These are phyloP conservation scores for Promerops cafer DNA, from an alignment of 2,113 vertebrate genomes.

Conservation along the genomic window DNA sequence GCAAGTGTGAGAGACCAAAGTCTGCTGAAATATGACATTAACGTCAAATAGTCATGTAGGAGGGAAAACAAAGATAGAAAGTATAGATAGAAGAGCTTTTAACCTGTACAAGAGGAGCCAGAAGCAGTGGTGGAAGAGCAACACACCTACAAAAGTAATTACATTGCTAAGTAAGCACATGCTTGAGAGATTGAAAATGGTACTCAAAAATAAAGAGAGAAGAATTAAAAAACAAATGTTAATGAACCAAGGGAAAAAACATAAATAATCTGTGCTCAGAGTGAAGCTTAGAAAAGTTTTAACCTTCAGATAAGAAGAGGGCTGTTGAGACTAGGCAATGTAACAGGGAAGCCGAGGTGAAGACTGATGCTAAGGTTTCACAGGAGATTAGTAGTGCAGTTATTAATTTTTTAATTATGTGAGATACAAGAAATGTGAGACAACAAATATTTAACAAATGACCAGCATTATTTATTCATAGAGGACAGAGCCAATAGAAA, in stretches of 20 bases:
- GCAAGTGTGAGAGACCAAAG: neutral
- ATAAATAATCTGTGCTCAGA: neutral
- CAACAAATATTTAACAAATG: constrained; percentile 25
- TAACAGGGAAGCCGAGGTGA: neutral
- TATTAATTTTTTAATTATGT: constrained; percentile 6
- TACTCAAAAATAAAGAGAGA: neutral
- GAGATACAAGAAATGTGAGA: neutral
- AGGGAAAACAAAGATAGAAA: neutral
- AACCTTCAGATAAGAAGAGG: neutral
- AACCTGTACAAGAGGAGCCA: neutral
- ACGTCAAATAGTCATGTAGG: neutral
- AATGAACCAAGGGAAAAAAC: neutral
- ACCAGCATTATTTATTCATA: neutral
- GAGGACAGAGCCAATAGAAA: neutral
- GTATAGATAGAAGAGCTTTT: neutral
- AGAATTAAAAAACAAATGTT: neutral
- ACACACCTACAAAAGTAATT: neutral
- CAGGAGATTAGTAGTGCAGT: neutral
- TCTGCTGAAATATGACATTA: neutral
- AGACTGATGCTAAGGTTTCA: neutral
- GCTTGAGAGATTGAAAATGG: neutral
- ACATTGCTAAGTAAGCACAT: neutral
- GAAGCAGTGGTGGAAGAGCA: neutral
- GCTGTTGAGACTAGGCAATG: neutral
- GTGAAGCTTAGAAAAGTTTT: neutral